Conservation (phyloP, 2,888 invertebrate species). For the Gastracanthus pulcherrimus region DNA sequence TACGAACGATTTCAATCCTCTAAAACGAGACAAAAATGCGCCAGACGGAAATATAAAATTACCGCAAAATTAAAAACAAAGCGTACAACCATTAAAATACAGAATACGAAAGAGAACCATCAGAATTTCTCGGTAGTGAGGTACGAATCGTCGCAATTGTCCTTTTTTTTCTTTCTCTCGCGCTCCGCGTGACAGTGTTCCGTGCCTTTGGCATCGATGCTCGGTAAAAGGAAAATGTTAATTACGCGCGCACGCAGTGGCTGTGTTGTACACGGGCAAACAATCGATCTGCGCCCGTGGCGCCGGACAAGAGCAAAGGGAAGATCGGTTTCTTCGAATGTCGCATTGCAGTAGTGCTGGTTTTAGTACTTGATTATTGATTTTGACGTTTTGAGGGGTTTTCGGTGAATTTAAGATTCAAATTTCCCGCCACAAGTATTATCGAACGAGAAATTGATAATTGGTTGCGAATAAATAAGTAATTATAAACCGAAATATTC, state of each 20-base stretch:
- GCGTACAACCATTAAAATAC: background rate
- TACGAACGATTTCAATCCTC: too few species aligned
- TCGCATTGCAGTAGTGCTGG: too few species aligned
- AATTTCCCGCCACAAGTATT: too few species aligned
- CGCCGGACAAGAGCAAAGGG: background rate
- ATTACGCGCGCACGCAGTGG: background rate
- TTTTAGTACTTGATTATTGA: too few species aligned
- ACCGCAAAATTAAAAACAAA: background rate
- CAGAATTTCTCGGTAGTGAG: background rate
- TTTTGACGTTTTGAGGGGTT: too few species aligned
- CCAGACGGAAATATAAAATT: too few species aligned
- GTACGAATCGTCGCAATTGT: background rate
- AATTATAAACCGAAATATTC: too few species aligned
- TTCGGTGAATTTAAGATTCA: too few species aligned
- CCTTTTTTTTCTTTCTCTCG: background rate
- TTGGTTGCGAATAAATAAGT: too few species aligned
- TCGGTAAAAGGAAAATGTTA: slow-evolving; percentile 11
- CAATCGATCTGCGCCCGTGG: background rate
- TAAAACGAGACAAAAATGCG: too few species aligned
- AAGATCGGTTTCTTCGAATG: too few species aligned
- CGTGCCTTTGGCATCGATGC: slow-evolving; percentile 22
- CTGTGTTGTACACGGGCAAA: slow-evolving; percentile 4
- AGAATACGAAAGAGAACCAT: background rate
- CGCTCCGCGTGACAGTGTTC: background rate
- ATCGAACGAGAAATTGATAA: too few species aligned